These are phyloP conservation scores for Drosophila melanogaster DNA, from an alignment of 1,140 invertebrate species.

Conservation along the genomic window Release_6_plus_ISO1_MT NT_033779.5:3032501-3033000, in stretches of 20 bases:
- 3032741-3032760: slow-evolving; percentile 85
- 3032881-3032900: background rate
- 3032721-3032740: slow-evolving; percentile 82
- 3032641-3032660: slow-evolving; percentile 86
- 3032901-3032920: slow-evolving; percentile 85
- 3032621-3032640: slow-evolving; percentile 85
- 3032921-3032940: slow-evolving; percentile 85
- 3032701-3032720: slow-evolving; percentile 84
- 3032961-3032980: slow-evolving; percentile 85
- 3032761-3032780: slow-evolving; percentile 85
- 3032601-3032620: slow-evolving; percentile 81
- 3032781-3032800: slow-evolving; percentile 85
- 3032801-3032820: slow-evolving; percentile 85
- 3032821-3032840: slow-evolving; percentile 85
- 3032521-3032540: background rate
- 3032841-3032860: slow-evolving; percentile 67
- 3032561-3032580: slow-evolving; percentile 85
- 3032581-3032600: slow-evolving; percentile 85
- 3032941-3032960: slow-evolving; percentile 85
- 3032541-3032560: slow-evolving; percentile 85
- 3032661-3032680: slow-evolving; percentile 87
- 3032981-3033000: slow-evolving; percentile 86
- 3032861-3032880: background rate
- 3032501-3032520: background rate
- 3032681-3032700: slow-evolving; percentile 84